Percentiles rank a stretch among this genome's conserved stretches.
Evolutionary conservation across 2,888 invertebrate species (phyloP).

Genomic region (Graphium colonna): DNA sequence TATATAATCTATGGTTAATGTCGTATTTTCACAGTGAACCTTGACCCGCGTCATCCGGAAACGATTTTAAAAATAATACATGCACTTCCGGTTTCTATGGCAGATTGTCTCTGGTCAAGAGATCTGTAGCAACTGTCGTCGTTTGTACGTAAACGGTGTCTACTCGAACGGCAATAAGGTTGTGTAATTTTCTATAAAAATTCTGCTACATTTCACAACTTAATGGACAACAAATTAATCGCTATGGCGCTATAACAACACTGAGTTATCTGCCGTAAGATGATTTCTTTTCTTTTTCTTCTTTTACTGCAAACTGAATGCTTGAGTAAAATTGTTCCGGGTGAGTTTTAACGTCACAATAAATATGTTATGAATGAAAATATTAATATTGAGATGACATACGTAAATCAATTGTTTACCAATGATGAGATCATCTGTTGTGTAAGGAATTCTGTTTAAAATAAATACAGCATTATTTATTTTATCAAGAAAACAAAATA

Average conservation of each 20-base stretch:
- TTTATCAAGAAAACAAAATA: no score
- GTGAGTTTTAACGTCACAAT: neutral
- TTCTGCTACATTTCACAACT: slow-evolving; percentile 16
- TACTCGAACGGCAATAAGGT: slow-evolving; percentile 10
- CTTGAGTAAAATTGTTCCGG: neutral
- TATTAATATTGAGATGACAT: neutral
- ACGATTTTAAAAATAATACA: neutral
- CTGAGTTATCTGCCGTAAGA: neutral
- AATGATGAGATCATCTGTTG: no score
- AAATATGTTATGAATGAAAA: neutral
- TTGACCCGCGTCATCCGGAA: neutral
- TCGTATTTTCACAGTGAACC: neutral
- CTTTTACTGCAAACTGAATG: neutral
- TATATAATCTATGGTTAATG: neutral
- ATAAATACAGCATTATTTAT: no score
- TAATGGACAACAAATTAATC: slow-evolving; percentile 5
- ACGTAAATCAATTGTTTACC: neutral
- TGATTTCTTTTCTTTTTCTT: neutral
- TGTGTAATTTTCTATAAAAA: slow-evolving; percentile 19
- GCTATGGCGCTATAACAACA: neutral
- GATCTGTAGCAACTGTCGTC: slow-evolving; percentile 16
- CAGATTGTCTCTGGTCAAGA: slow-evolving; percentile 7
- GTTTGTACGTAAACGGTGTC: slow-evolving; percentile 6
- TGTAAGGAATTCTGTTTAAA: no score
- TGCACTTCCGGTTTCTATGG: neutral